A percentile compares a stretch with the other conserved stretches of the same genome.
Conservation (phyloP, 2,113 vertebrate genomes). For the Lycocorax pyrrhopterus region DNA sequence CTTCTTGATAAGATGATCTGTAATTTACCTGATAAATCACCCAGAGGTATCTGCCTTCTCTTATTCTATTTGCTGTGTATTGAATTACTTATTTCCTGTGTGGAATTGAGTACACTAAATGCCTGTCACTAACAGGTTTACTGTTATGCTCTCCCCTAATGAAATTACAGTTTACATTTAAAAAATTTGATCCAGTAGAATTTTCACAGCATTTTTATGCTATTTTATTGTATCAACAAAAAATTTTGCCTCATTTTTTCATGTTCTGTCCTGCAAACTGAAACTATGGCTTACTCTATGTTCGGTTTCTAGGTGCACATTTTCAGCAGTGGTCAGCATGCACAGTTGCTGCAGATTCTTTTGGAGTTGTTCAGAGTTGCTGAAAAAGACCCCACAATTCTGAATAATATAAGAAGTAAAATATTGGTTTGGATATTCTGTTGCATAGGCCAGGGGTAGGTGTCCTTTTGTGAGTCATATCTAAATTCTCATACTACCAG, state of each 20-base stretch:
- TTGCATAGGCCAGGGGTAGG: background rate
- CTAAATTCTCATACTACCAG: background rate
- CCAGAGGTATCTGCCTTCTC: background rate
- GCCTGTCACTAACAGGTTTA: background rate
- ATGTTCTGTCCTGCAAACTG: background rate
- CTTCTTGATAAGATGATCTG: background rate
- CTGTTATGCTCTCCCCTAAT: background rate
- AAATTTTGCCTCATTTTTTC: background rate
- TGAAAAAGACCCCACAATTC: background rate
- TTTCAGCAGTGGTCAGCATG: background rate
- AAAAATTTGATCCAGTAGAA: background rate
- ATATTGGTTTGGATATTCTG: background rate
- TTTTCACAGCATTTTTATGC: background rate
- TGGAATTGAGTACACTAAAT: background rate
- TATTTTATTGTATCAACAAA: background rate
- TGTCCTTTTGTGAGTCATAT: background rate
- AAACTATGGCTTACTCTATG: background rate
- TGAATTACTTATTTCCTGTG: slow-evolving; percentile 33
- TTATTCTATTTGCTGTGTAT: slow-evolving; percentile 21
- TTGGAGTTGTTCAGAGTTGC: background rate
- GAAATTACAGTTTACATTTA: background rate
- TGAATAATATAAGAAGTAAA: background rate
- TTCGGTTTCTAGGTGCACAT: background rate
- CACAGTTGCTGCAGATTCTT: background rate
- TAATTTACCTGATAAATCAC: background rate